A percentile compares a stretch with the other conserved stretches of the same genome.
Evolutionary conservation across 2,797 vertebrate genomes (phyloP).

Genomic region (Okamejei kenojei): DNA sequence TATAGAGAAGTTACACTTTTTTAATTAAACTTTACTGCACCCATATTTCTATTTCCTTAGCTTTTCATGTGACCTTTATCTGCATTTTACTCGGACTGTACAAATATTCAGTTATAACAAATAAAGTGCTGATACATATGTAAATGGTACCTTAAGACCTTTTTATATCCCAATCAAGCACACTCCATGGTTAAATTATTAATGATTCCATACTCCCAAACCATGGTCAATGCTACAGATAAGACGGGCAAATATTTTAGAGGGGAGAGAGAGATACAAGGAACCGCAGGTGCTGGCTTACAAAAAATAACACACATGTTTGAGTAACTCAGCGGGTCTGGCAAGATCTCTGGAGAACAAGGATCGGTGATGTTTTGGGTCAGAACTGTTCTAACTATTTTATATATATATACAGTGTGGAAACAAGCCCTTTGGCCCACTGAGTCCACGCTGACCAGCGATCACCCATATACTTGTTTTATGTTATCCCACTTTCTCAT

Average conservation of each 20-base stretch:
- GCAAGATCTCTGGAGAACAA: too few species aligned
- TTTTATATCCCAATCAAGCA: not conserved
- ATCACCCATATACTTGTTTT: too few species aligned
- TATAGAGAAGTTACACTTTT: too few species aligned
- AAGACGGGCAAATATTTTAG: not conserved
- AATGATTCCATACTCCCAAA: not conserved
- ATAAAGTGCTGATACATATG: not conserved
- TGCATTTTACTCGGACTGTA: not conserved
- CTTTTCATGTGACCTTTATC: not conserved
- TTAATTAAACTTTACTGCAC: not conserved
- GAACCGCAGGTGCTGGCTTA: too few species aligned
- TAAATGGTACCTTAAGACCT: not conserved
- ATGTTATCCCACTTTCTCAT: too few species aligned
- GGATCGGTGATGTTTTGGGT: too few species aligned
- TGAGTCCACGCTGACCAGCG: too few species aligned
- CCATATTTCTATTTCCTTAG: not conserved
- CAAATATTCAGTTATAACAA: not conserved
- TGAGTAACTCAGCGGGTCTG: too few species aligned
- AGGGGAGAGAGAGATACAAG: too few species aligned
- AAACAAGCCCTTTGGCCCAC: too few species aligned
- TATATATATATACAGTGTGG: not conserved
- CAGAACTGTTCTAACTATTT: not conserved
- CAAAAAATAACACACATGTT: too few species aligned
- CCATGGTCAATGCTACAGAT: not conserved
- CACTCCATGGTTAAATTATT: not conserved